Evolutionary conservation across 2,888 invertebrate genomes (phyloP).

Genomic region (Dasysyrphus tricinctus): DNA sequence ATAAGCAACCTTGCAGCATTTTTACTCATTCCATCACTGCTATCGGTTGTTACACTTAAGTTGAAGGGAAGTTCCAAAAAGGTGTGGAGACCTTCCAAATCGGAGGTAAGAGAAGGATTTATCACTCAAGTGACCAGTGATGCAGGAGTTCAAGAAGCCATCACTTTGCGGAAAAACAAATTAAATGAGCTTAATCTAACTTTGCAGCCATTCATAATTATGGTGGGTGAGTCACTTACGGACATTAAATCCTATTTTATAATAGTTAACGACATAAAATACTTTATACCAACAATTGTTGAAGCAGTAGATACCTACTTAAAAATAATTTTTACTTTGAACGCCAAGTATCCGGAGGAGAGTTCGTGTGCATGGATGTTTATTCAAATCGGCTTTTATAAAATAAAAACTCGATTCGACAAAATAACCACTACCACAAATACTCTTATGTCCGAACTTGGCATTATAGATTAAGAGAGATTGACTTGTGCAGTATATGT

Average conservation of each 20-base stretch:
- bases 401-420: background rate
- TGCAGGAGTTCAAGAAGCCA: too few relatives aligned
- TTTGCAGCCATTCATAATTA: background rate
- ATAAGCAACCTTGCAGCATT: slow-evolving; percentile 4
- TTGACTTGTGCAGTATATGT: too few relatives aligned
- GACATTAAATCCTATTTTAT: background rate
- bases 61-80: background rate
- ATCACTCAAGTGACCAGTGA: too few relatives aligned
- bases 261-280: background rate
- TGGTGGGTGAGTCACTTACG: slow-evolving; percentile 1
- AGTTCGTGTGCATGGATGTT: background rate
- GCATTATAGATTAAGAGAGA: background rate
- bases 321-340: slow-evolving; percentile 2
- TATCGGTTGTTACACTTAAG: background rate
- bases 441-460: background rate
- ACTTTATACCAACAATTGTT: background rate
- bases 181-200: too few relatives aligned
- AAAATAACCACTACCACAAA: slow-evolving; percentile 1
- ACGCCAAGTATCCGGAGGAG: background rate
- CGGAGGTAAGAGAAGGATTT: background rate
- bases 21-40: background rate
- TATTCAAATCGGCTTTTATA: slow-evolving; percentile 5
- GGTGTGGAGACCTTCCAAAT: slow-evolving; percentile 4
- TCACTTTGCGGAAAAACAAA: too few relatives aligned
- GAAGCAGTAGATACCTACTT: background rate